A percentile compares a stretch with the other conserved stretches of the same genome.
phyloP scores from a whole-genome alignment of 2,888 invertebrate genomes.

The Hypselothyrea guttata region DNA sequence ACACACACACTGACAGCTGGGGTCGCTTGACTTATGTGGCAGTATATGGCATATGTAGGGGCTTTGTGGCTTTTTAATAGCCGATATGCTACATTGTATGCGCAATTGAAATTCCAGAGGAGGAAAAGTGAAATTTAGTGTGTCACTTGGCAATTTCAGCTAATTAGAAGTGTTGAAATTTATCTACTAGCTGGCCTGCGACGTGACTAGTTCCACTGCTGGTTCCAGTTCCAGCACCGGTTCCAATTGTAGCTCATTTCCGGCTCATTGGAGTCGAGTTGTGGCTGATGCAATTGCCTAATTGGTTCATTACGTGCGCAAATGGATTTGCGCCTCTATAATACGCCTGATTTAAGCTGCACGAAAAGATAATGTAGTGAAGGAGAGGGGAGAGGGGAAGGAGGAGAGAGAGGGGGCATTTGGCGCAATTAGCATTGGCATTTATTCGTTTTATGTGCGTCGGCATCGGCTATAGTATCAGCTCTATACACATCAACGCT shows the following conservation, averaged over 20 bases:
- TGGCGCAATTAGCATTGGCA: conserved; percentile 73
- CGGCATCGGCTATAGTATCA: conserved; percentile 21
- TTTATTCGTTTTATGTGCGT: conserved; percentile 60
- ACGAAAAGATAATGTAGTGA: not conserved
- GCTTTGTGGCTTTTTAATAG: conserved; percentile 75
- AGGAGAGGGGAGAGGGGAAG: no score
- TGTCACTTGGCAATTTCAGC: conserved; percentile 75
- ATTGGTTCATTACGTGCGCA: conserved; percentile 79
- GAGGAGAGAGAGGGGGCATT: conserved; percentile 23
- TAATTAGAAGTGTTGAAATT: conserved; percentile 79
- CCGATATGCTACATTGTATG: conserved; percentile 67
- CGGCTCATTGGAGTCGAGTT: conserved; percentile 31
- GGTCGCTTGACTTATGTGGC: conserved; percentile 56
- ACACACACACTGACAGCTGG: conserved; percentile 21
- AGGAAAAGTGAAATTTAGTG: conserved; percentile 68
- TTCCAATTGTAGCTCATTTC: conserved; percentile 42
- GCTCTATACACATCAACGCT: conserved; percentile 62
- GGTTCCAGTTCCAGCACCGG: conserved; percentile 8
- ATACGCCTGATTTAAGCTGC: conserved; percentile 62
- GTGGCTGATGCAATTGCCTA: conserved; percentile 63
- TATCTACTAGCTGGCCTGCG: conserved; percentile 17
- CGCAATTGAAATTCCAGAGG: conserved; percentile 70
- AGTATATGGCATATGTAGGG: conserved; percentile 46
- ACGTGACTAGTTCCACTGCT: conserved; percentile 4
- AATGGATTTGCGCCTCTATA: conserved; percentile 79